These are phyloP conservation scores for Formica exsecta DNA, from an alignment of 1,140 invertebrate genomes.

Conservation along the genomic window DNA sequence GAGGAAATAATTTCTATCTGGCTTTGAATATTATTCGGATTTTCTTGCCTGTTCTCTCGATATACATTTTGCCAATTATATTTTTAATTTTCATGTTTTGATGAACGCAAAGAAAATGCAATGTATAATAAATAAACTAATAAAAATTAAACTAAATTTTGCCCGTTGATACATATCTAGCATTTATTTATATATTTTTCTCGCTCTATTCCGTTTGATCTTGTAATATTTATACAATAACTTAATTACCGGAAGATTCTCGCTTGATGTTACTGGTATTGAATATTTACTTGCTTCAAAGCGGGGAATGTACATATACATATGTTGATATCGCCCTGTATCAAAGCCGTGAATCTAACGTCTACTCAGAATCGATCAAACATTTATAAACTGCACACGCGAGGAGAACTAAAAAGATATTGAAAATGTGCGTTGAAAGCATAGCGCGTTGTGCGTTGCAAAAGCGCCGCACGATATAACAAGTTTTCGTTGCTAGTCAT, in stretches of 20 bases:
- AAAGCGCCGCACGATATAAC: conserved; percentile 39
- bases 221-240: no score
- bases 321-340: conserved; percentile 42
- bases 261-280: not conserved
- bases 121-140: not conserved
- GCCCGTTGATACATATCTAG: not conserved
- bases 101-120: not conserved
- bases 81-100: conserved; percentile 4
- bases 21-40: conserved; percentile 25
- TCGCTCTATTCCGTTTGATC: not conserved
- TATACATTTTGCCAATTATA: not conserved
- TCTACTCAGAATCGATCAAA: conserved; percentile 52
- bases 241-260: conserved; percentile 38
- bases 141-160: not conserved
- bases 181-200: not conserved
- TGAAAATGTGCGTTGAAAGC: conserved; percentile 42
- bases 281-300: conserved; percentile 39
- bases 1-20: conserved; percentile 22
- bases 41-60: not conserved
- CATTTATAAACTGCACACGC: conserved; percentile 16
- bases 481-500: conserved; percentile 31
- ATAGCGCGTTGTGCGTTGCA: not conserved
- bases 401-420: conserved; percentile 48
- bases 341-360: conserved; percentile 55
- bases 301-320: not conserved